Evolutionary conservation across 2,888 invertebrate species (phyloP), one percentile per base, ranked within the genome.

Genomic region (Netelia melanura): DNA sequence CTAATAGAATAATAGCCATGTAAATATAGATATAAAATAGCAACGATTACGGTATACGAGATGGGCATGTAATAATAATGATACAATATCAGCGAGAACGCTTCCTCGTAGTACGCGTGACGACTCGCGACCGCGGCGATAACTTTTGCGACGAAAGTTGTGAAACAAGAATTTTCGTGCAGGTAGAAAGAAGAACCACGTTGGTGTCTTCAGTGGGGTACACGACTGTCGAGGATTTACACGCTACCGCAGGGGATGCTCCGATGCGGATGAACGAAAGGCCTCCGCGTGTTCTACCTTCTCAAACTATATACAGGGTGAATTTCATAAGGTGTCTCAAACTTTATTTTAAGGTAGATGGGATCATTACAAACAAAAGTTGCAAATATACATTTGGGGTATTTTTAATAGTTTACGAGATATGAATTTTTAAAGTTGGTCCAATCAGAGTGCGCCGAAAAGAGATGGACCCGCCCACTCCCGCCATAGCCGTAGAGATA

Each of bases 241-340:
- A 17, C 44, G 68, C 17, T 61, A 76, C 76, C 71, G 67, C 48
- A 58, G 61, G 25, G 70, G 38, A 38, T 75, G 54, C 52, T 11
- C 17, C 65, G 64, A 85, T 79, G 81, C 78, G 84, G 81, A 77
- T 72, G 17, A 77, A 74, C 62, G 61, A 64, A 72, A 80, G 43
- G 71, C 79, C 74, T 64, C 64, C 52, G 81, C 72, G 62, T 67
- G 77, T 81, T 67, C 67, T 56, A 38, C 48, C 71, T 67, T 67
- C 3, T 23, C 62, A 25, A 25, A 8, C 9, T 2, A 30, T 30
- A 30, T 14, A 14, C 17, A 17, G 17, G 17, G 17, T 17, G 17
- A 17, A 17, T 17, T 17, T 17, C 17, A 17, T 17, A 17, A 17
- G 17, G 0, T 17, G 17, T 0, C 0, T 17, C 17, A 17, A 17